Conservation (phyloP, 2,113 vertebrate genomes). For the Alces alces region DNA sequence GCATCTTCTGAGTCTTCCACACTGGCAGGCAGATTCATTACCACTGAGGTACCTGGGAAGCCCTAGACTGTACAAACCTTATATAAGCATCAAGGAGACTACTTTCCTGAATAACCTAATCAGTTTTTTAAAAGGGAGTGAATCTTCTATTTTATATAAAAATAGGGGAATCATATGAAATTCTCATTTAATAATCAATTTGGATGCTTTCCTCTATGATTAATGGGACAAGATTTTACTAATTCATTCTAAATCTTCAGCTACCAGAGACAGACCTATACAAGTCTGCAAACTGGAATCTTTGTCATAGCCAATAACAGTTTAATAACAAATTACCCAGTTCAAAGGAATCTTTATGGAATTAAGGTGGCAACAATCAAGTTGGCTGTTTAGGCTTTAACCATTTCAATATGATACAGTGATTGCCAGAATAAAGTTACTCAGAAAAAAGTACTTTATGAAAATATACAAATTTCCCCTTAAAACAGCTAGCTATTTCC, state of each 20-base stretch:
- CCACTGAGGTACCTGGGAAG: background rate
- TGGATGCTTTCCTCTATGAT: background rate
- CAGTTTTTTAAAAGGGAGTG: background rate
- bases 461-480: slow-evolving; percentile 66
- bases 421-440: slow-evolving; percentile 68
- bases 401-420: slow-evolving; percentile 51
- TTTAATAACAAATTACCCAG: slow-evolving; percentile 21
- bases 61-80: background rate
- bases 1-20: background rate
- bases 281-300: background rate
- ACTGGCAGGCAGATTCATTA: background rate
- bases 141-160: background rate
- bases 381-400: background rate
- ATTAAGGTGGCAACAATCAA: slow-evolving; percentile 10
- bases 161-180: background rate
- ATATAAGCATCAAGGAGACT: background rate
- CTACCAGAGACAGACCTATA: background rate
- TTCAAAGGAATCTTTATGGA: slow-evolving; percentile 36
- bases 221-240: background rate
- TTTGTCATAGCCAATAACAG: background rate
- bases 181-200: background rate
- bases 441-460: slow-evolving; percentile 72
- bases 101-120: background rate
- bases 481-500: slow-evolving; percentile 65
- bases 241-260: slow-evolving; percentile 20